These are phyloP conservation scores for Micromussa lordhowensis DNA, from an alignment of 92 coral and sea anemone genomes.

Conservation along the genomic window DNA sequence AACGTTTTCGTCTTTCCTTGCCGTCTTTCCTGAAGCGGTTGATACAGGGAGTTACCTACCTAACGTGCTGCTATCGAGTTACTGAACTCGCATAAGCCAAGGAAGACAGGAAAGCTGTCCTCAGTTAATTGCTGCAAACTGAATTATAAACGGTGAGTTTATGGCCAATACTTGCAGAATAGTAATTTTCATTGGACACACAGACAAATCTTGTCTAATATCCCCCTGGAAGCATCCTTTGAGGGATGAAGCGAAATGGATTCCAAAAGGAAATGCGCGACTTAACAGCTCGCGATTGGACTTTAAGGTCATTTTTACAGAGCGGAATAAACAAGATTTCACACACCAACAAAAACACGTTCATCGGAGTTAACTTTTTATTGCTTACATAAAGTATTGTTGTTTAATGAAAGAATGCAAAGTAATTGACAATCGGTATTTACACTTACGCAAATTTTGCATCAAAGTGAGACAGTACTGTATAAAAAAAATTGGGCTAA, in stretches of 20 bases:
- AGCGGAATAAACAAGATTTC: not conserved
- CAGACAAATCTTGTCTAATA: not conserved
- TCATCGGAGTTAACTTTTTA: not conserved
- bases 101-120: not conserved
- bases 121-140: not conserved
- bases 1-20: not conserved
- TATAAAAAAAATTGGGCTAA: too few species aligned
- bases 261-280: not conserved
- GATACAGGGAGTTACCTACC: not conserved
- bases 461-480: too few species aligned
- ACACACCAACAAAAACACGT: not conserved
- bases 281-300: not conserved
- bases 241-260: not conserved
- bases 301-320: not conserved
- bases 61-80: not conserved
- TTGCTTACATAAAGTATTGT: not conserved
- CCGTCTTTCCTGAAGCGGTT: not conserved
- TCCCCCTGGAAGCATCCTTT: not conserved
- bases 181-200: not conserved
- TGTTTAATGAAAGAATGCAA: not conserved
- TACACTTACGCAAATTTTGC: too few species aligned
- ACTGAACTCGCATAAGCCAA: not conserved
- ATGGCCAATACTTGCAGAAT: not conserved
- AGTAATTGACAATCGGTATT: not conserved
- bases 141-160: slow-evolving; percentile 4